phyloP scores from a whole-genome alignment of 2,888 invertebrate species.

The Synanthedon tipuliformis region DNA sequence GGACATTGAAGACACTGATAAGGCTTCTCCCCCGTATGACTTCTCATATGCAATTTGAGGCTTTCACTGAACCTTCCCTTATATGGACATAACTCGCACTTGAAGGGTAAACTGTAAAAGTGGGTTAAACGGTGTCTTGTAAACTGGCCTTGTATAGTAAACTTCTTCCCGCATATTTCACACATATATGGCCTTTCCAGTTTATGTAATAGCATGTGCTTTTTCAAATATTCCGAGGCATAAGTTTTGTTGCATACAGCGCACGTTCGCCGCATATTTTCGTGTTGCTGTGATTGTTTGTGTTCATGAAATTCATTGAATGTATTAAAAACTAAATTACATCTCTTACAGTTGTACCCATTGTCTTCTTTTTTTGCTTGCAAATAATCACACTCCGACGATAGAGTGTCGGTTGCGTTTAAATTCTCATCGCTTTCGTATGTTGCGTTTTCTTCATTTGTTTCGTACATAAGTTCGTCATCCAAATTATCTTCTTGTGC shows the following conservation, averaged over 20 bases:
- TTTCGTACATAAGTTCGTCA: not conserved
- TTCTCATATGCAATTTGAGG: constrained; percentile 54
- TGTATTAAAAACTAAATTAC: constrained; percentile 34
- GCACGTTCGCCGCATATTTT: constrained; percentile 35
- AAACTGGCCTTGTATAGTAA: constrained; percentile 34
- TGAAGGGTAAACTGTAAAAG: constrained; percentile 42
- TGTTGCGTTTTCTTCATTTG: constrained; percentile 3
- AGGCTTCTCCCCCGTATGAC: constrained; percentile 54
- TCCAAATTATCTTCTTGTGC: constrained; percentile 6
- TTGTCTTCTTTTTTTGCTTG: constrained; percentile 6
- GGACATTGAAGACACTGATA: constrained; percentile 52
- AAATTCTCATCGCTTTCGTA: constrained; percentile 10
- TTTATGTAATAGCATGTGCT: constrained; percentile 37
- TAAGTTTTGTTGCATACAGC: constrained; percentile 44
- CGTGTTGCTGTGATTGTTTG: constrained; percentile 38
- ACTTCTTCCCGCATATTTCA: constrained; percentile 56
- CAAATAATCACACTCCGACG: constrained; percentile 8
- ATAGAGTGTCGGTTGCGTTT: not conserved
- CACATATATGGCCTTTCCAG: constrained; percentile 33
- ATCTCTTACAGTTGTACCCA: constrained; percentile 31
- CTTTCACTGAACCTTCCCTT: constrained; percentile 47
- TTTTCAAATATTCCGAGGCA: constrained; percentile 34
- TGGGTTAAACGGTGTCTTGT: constrained; percentile 46
- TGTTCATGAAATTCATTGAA: constrained; percentile 41
- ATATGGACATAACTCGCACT: constrained; percentile 52